Percentiles rank a stretch among this genome's conserved stretches.
Evolutionary conservation across 2,888 invertebrate species (phyloP).

Genomic region (Andrena camellia): DNA sequence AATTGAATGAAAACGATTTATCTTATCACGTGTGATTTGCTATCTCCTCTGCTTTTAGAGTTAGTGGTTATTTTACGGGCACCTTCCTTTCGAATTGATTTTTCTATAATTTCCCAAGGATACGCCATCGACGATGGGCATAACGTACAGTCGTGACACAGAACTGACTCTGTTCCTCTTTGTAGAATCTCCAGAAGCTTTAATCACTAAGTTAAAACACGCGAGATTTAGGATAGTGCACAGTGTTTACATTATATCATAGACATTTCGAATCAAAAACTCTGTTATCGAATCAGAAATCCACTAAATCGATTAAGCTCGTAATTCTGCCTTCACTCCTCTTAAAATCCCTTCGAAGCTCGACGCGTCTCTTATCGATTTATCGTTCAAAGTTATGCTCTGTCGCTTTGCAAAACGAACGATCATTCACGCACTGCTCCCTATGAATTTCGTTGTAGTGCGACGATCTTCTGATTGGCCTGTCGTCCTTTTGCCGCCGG

Average conservation of each 20-base stretch:
- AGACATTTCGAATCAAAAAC: not conserved
- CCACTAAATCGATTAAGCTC: too few relatives aligned
- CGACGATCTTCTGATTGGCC: not conserved
- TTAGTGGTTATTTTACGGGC: too few relatives aligned
- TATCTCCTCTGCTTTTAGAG: not conserved
- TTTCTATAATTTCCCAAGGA: too few relatives aligned
- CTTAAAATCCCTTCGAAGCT: not conserved
- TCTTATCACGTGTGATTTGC: not conserved
- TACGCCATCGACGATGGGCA: too few relatives aligned
- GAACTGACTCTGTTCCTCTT: not conserved
- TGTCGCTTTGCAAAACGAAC: not conserved
- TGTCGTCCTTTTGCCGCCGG: not conserved
- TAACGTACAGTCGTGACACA: not conserved
- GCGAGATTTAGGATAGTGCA: not conserved
- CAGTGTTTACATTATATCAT: not conserved
- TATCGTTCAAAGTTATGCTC: not conserved
- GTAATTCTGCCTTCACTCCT: not conserved
- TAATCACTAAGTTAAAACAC: not conserved
- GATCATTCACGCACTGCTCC: not conserved
- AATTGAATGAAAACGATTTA: constrained; percentile 3
- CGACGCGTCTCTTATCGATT: not conserved
- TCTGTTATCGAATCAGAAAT: too few relatives aligned
- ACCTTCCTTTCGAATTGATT: too few relatives aligned
- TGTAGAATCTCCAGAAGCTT: too few relatives aligned
- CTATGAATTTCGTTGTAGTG: not conserved